phyloP scores from a whole-genome alignment of 2,888 invertebrate species.

The Lobophora halterata region DNA sequence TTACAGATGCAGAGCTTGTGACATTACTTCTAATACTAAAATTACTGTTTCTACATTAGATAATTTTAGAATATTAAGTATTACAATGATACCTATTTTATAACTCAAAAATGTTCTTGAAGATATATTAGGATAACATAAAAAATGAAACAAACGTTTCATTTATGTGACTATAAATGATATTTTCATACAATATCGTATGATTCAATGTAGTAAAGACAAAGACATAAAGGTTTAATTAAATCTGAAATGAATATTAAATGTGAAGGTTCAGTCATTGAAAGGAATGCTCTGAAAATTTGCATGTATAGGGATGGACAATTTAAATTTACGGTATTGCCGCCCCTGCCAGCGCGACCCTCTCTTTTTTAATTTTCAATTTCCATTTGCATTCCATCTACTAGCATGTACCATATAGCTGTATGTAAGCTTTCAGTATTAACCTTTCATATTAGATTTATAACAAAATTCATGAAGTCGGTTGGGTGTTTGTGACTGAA shows the following conservation, averaged over 20 bases:
- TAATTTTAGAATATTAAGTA: too few relatives aligned
- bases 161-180: background rate
- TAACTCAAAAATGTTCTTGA: too few relatives aligned
- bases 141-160: too few relatives aligned
- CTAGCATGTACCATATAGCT: slow-evolving; percentile 41
- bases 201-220: slow-evolving; percentile 17
- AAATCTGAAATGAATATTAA: slow-evolving; percentile 31
- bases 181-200: slow-evolving; percentile 11
- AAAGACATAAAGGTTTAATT: slow-evolving; percentile 29
- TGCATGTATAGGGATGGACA: slow-evolving; percentile 76
- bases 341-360: slow-evolving; percentile 67
- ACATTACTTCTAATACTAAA: background rate
- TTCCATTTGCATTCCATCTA: slow-evolving; percentile 75
- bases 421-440: slow-evolving; percentile 32
- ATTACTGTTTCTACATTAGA: too few relatives aligned
- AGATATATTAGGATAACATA: too few relatives aligned
- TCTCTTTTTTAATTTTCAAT: slow-evolving; percentile 79
- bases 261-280: slow-evolving; percentile 57
- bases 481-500: too few relatives aligned
- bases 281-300: slow-evolving; percentile 68
- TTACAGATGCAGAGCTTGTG: slow-evolving; percentile 40
- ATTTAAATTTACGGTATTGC: slow-evolving; percentile 78
- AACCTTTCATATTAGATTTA: too few relatives aligned
- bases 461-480: too few relatives aligned
- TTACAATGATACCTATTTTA: too few relatives aligned